Evolutionary conservation across 1,140 invertebrate genomes (phyloP).

Genomic region (Schlechtendalia chinensis): DNA sequence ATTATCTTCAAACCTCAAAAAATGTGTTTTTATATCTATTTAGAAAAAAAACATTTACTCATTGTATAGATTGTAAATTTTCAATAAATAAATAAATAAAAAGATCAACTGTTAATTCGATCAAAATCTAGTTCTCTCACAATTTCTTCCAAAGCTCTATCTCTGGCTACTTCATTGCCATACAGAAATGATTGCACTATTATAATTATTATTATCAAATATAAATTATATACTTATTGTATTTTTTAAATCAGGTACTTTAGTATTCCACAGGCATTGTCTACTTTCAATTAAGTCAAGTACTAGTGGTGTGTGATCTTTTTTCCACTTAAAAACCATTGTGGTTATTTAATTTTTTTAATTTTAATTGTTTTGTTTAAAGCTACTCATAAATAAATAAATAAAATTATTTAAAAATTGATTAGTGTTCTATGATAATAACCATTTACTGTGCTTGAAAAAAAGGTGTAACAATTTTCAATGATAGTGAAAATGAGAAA

Average conservation of each 20-base stretch:
- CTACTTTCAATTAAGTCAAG: neutral
- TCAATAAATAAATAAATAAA: too few relatives aligned
- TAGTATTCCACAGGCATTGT: neutral
- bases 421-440: neutral
- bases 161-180: neutral
- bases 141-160: neutral
- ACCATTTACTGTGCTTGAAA: neutral
- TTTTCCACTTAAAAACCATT: conserved; percentile 5
- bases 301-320: neutral
- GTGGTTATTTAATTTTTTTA: neutral
- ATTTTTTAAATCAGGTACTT: neutral
- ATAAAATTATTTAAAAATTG: neutral
- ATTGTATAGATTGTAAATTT: neutral
- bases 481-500: neutral
- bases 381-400: too few relatives aligned
- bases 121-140: neutral
- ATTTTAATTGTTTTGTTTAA: too few relatives aligned
- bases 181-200: neutral
- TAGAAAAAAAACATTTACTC: too few relatives aligned
- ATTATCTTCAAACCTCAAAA: too few relatives aligned
- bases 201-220: neutral
- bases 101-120: too few relatives aligned
- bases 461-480: too few relatives aligned
- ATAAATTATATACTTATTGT: neutral
- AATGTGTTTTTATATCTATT: too few relatives aligned